phyloP scores from a whole-genome alignment of 2,888 invertebrate species.

The Cephus runcator region DNA sequence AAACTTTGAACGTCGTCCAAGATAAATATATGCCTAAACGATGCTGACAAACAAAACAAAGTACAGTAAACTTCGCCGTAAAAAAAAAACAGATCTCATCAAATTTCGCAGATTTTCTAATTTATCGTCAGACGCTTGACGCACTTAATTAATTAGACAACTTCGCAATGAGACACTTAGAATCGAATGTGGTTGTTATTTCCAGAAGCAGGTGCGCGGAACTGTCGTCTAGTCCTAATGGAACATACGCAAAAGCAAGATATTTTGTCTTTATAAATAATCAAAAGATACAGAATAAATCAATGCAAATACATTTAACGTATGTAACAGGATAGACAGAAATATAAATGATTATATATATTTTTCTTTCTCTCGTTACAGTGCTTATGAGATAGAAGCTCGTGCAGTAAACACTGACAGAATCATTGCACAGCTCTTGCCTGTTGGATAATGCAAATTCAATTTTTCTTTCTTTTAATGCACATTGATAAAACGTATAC shows the following conservation, averaged over 20 bases:
- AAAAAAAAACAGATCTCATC: not conserved
- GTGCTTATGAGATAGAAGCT: not conserved
- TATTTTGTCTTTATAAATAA: conserved; percentile 8
- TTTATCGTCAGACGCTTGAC: not conserved
- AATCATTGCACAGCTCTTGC: not conserved
- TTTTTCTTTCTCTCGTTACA: not conserved
- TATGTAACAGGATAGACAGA: not conserved
- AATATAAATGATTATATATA: not conserved
- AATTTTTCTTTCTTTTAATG: not conserved
- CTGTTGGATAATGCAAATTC: not conserved
- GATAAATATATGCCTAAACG: not conserved
- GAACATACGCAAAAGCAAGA: conserved; percentile 43
- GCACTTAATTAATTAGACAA: not conserved
- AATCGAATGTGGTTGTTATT: conserved; percentile 65
- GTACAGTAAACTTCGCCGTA: not conserved
- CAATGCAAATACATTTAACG: not conserved
- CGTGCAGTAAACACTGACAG: not conserved
- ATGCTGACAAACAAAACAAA: not conserved
- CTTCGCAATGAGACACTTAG: conserved; percentile 35
- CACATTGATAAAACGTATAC: not conserved
- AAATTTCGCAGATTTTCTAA: not conserved
- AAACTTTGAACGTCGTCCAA: not conserved
- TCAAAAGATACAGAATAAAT: not conserved
- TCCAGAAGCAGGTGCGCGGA: conserved; percentile 59
- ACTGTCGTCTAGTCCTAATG: conserved; percentile 60